Percentiles rank a stretch among this genome's conserved stretches.
These are phyloP conservation scores for Aproaerema taeniolella DNA, from an alignment of 2,888 invertebrate species.

Conservation along the genomic window DNA sequence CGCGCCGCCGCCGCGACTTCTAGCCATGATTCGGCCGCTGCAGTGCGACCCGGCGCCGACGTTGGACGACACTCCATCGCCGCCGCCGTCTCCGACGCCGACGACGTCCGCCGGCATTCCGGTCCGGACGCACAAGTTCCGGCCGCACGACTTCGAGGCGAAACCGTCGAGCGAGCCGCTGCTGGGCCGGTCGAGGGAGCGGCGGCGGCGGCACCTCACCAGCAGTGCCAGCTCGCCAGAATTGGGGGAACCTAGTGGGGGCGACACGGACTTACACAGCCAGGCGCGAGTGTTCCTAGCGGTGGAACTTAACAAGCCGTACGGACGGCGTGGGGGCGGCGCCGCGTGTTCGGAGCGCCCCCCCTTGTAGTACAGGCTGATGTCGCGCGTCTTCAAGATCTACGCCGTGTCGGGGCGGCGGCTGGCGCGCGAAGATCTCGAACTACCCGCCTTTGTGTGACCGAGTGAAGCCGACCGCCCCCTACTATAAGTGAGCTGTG, in stretches of 20 bases:
- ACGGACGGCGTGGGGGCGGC: conserved; percentile 36
- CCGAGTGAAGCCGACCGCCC: conserved; percentile 23
- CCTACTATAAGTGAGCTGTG: conserved; percentile 67
- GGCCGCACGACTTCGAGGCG: conserved; percentile 21
- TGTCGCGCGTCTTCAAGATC: conserved; percentile 69
- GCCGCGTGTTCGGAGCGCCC: conserved; percentile 38
- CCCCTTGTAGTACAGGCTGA: conserved; percentile 67
- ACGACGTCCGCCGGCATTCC: conserved; percentile 33
- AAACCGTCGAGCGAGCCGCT: conserved; percentile 67
- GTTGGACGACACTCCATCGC: conserved; percentile 20
- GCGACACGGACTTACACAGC: conserved; percentile 24
- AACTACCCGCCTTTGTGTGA: conserved; percentile 26
- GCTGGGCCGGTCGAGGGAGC: conserved; percentile 43
- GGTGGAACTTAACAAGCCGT: conserved; percentile 48
- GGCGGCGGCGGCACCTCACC: conserved; percentile 33
- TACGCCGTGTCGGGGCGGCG: conserved; percentile 56
- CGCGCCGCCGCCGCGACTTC: conserved; percentile 45
- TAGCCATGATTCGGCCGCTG: conserved; percentile 53
- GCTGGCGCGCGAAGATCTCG: conserved; percentile 25
- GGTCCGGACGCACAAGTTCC: conserved; percentile 9
- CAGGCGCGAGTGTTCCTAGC: conserved; percentile 60
- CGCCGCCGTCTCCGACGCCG: conserved; percentile 29
- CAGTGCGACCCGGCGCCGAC: conserved; percentile 38
- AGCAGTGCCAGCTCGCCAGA: conserved; percentile 68
- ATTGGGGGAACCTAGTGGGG: conserved; percentile 32